Base-by-base conservation (phyloP, 2,113 vertebrate species). In the Amazona guildingii region DNA sequence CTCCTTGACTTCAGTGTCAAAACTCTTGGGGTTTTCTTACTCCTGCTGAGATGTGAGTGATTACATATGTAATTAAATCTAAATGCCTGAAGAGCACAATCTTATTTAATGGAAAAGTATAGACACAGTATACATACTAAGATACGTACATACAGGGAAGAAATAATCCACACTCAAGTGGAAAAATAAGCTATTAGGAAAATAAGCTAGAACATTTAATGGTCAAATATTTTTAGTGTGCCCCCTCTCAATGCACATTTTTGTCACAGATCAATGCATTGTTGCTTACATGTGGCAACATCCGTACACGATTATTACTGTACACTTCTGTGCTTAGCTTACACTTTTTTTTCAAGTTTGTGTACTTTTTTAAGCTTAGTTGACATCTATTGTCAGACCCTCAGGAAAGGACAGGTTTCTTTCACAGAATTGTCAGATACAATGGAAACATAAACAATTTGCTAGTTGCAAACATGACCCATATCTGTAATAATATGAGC, bases 141-240 rank as follows among this genome's bases (percentile, higher is more conserved):
- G 25, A 33, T 35, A 28, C 3, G 39, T 17, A 55, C 5, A 37
- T 19, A 27, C 3, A 64, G 61, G 10, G 39, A 8, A 81, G 5
- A 82, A 83, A 81, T 59, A 59, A 0, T 2, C 24, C 51, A 55
- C 11, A 20, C 2, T 23, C 1, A 0, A 1, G 1, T 1, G 51
- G 33, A 28, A 89, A 78, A 70, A 73, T 27, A 80, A 62, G 4
- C 7, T 39, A 76, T n/a, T 25, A 64, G 33, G 31, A 87, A 78
- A 70, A 69, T 27, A 83, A 69, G 4, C 7, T 37, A 76, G 19
- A 86, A 41, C 2, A 54, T 59, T 72, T 49, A 86, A 54, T 5
- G 11, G 13, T 35, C 7, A 72, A 46, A 61, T 46, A 73, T 28
- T 44, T 70, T 63, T 57, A 29, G 6, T 62, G 57, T 35, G 33